Evolutionary conservation across 2,888 invertebrate genomes (phyloP), one percentile per base, ranked within the genome.

Genomic region (Micoletzkya japonica): DNA sequence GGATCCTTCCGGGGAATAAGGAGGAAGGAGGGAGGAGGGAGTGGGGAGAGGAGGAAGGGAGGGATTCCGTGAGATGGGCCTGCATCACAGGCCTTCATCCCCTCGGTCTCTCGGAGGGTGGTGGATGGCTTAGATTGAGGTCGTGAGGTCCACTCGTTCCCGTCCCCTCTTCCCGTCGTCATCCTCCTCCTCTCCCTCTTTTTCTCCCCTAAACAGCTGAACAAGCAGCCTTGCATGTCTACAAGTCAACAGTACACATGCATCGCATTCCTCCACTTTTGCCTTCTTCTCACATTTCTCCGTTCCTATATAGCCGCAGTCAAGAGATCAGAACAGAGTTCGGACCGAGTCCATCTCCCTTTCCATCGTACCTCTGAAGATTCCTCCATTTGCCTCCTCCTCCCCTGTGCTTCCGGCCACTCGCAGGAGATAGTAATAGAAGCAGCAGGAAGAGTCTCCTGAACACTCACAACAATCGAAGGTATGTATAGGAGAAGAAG

Each of bases 151-250:
- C 14, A 28, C 24, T 28, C 30, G 6, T 10, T 59, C 59, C 14
- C 10, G 34, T 10, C 10, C 30, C 30, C 59, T 59, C 59, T 32
- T 14, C 14, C 59, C 30, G 30, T 34, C 36, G 10, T 17, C 10
- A 32, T 24, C 24, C 34, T 59, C 59, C 24, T 34, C 36, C 59
- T 59, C 32, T 59, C 59, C 36, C 59, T 59, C 32, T 59, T 7
- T 59, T 10, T 30, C 59, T 59, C 59, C 10, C 34, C 24, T 10
- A 32, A 10, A 10, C 24, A 28, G 28, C 24, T 34, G n/a, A n/a
- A n/a, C n/a, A n/a, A n/a, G n/a, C n/a, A n/a, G n/a, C n/a, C n/a
- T n/a, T n/a, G n/a, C n/a, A n/a, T n/a, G n/a, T n/a, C n/a, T n/a
- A n/a, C n/a, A n/a, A n/a, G n/a, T 26, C 26, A 10, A 24, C 56